Percentiles rank a stretch among this genome's conserved stretches.
These are phyloP conservation scores for Cossypha polioptera DNA, from an alignment of 2,797 vertebrate species.

Conservation along the genomic window DNA sequence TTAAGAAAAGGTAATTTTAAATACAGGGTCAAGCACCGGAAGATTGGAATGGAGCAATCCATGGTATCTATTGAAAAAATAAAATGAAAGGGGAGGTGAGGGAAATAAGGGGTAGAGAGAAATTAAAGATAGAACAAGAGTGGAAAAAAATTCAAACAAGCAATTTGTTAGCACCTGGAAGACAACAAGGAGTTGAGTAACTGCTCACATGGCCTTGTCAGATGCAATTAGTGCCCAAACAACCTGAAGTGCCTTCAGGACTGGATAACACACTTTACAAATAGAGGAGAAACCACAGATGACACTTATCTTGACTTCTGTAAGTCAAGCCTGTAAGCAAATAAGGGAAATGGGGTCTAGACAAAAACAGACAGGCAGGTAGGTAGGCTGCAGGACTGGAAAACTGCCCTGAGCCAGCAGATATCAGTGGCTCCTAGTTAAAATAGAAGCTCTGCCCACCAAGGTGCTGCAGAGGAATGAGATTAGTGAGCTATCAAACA, in stretches of 20 bases:
- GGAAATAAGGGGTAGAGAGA: background rate
- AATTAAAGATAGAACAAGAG: background rate
- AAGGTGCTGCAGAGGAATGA: background rate
- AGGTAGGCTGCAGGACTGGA: background rate
- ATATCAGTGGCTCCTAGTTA: background rate
- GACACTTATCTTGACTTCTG: constrained; percentile 13
- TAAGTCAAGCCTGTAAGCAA: background rate
- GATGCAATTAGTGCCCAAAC: constrained; percentile 6
- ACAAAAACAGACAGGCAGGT: background rate
- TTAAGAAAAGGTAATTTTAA: background rate
- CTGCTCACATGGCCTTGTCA: constrained; percentile 32
- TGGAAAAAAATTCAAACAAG: constrained; percentile 19
- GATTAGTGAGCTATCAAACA: background rate
- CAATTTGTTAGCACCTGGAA: constrained; percentile 25
- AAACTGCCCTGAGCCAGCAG: background rate
- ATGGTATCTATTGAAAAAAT: background rate
- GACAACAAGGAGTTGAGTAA: constrained; percentile 41
- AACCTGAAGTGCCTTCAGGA: constrained; percentile 40
- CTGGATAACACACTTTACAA: constrained; percentile 28
- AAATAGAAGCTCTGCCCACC: background rate
- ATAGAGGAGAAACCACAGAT: background rate
- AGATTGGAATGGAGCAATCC: background rate
- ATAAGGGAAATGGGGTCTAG: background rate
- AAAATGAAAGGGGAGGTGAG: background rate
- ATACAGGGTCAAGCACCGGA: background rate